A percentile compares a stretch with the other conserved stretches of the same genome.
phyloP scores from a whole-genome alignment of 2,113 vertebrate genomes.

The Pelusios castaneus region DNA sequence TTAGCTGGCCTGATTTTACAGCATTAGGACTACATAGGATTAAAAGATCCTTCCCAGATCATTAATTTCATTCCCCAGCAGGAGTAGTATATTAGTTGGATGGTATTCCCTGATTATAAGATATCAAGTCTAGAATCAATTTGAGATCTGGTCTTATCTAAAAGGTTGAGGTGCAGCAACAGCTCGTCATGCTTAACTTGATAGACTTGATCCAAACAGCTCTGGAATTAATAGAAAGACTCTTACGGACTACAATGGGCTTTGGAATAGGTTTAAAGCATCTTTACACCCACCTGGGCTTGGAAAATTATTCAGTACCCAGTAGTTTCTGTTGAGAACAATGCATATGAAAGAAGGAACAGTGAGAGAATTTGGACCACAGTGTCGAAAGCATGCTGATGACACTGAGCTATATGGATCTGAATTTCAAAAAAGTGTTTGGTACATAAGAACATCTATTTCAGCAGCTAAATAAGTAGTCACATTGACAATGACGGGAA shows the following conservation, averaged over 20 bases:
- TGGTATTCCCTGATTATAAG: neutral
- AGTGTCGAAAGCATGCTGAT: neutral
- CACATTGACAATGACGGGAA: neutral
- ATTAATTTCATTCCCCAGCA: neutral
- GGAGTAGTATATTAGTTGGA: neutral
- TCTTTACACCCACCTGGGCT: neutral
- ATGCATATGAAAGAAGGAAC: neutral
- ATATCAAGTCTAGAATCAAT: neutral
- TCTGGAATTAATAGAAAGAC: too few species aligned
- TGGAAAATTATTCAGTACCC: neutral
- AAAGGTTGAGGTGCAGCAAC: neutral
- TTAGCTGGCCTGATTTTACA: neutral
- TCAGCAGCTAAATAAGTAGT: neutral
- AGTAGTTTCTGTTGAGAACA: neutral
- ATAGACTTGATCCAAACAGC: neutral
- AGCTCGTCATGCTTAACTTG: neutral
- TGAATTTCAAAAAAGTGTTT: neutral
- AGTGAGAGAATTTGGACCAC: neutral
- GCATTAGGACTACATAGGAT: neutral
- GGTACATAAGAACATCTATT: neutral
- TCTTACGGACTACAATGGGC: too few species aligned
- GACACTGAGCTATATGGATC: neutral
- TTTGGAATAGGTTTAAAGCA: neutral
- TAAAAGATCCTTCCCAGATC: neutral
- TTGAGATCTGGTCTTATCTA: neutral